These are phyloP conservation scores for Xestia rhomboidea DNA, from an alignment of 2,888 invertebrate genomes.

Conservation along the genomic window DNA sequence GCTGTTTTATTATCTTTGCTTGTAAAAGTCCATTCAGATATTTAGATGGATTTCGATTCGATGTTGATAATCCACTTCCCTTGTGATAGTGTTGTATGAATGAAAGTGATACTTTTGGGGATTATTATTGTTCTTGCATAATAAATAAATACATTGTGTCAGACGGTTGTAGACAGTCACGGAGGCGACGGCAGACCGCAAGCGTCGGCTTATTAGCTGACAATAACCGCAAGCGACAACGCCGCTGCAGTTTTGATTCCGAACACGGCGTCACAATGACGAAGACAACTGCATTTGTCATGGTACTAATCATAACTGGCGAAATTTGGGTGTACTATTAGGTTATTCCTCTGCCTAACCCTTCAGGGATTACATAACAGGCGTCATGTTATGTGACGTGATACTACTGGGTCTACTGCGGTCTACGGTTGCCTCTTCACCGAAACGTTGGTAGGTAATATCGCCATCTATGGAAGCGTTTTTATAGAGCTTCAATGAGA, in stretches of 20 bases:
- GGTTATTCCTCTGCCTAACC: background rate
- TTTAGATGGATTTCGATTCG: constrained; percentile 26
- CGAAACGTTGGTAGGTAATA: background rate
- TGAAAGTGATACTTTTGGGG: constrained; percentile 7
- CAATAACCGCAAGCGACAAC: background rate
- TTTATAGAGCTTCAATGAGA: background rate
- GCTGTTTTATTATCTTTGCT: constrained; percentile 54
- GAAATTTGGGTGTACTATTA: background rate
- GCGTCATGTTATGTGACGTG: background rate
- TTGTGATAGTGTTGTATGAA: constrained; percentile 37
- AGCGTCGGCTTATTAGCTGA: background rate
- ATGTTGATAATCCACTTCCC: constrained; percentile 37
- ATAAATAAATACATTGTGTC: background rate
- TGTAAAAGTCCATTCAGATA: constrained; percentile 43
- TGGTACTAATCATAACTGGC: background rate
- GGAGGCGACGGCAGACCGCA: background rate
- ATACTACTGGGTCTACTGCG: background rate
- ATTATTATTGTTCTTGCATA: constrained; percentile 19
- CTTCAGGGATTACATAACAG: no score
- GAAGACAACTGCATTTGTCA: background rate
- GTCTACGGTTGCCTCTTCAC: background rate
- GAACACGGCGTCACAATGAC: background rate
- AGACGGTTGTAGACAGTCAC: background rate
- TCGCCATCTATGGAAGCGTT: background rate
- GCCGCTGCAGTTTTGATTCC: background rate